These are phyloP conservation scores for Melanophora roralis DNA, from an alignment of 2,888 invertebrate genomes.

Conservation along the genomic window DNA sequence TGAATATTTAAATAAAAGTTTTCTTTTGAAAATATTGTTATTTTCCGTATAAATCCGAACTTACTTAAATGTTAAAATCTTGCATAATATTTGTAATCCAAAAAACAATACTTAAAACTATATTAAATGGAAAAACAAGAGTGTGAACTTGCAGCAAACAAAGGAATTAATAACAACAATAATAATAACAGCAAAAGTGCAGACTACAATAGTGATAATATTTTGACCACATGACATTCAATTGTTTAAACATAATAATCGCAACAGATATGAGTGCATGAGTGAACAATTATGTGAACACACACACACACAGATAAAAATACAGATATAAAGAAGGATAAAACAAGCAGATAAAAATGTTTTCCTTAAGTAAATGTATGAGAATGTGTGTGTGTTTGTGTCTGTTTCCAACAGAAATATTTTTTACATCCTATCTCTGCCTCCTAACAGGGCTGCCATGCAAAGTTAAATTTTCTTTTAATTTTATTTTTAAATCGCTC, in stretches of 20 bases:
- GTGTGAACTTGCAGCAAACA: not conserved
- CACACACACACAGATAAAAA: not conserved
- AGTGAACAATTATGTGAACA: slow-evolving; percentile 13
- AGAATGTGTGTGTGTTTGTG: not conserved
- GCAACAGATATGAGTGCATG: slow-evolving; percentile 45
- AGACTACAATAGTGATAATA: not conserved
- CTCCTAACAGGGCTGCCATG: too few relatives aligned
- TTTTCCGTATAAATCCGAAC: slow-evolving; percentile 1
- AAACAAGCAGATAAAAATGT: not conserved
- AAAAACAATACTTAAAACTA: slow-evolving; percentile 9
- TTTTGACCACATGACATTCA: slow-evolving; percentile 27
- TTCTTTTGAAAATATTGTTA: not conserved
- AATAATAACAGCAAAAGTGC: not conserved
- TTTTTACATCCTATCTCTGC: too few relatives aligned
- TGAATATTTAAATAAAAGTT: too few relatives aligned
- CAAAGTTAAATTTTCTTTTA: too few relatives aligned
- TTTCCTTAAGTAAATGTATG: not conserved
- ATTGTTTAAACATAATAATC: slow-evolving; percentile 38
- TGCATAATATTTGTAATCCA: slow-evolving; percentile 31
- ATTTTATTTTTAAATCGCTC: too few relatives aligned
- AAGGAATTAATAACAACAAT: not conserved
- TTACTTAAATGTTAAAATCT: slow-evolving; percentile 33
- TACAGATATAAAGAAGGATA: not conserved
- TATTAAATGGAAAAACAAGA: slow-evolving; percentile 22
- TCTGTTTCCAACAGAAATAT: too few relatives aligned